A percentile compares a stretch with the other conserved stretches of the same genome.
phyloP scores from a whole-genome alignment of 2,888 invertebrate species.

The Hypsopygia costalis region DNA sequence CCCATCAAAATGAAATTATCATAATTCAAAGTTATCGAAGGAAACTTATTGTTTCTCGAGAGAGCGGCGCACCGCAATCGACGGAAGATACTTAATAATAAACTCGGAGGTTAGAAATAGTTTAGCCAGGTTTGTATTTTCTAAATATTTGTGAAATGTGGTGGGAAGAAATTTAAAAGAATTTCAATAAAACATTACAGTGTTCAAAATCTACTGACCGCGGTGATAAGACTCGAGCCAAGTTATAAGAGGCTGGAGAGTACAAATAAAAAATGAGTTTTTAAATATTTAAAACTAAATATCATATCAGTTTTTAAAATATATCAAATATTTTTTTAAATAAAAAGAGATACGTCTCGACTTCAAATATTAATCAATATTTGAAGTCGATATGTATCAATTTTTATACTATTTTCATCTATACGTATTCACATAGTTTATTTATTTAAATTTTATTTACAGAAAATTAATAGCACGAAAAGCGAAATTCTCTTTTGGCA shows the following conservation, averaged over 20 bases:
- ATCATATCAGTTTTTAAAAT: too few relatives aligned
- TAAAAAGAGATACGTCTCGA: too few relatives aligned
- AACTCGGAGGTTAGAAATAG: conserved; percentile 2
- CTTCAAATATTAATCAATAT: too few relatives aligned
- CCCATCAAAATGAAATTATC: neutral
- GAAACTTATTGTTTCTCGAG: neutral
- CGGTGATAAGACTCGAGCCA: conserved; percentile 18
- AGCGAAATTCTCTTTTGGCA: too few relatives aligned
- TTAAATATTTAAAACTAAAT: too few relatives aligned
- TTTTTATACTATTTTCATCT: too few relatives aligned
- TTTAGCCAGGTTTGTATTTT: conserved; percentile 1
- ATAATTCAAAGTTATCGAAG: neutral
- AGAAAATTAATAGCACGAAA: too few relatives aligned
- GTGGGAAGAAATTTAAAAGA: conserved; percentile 22
- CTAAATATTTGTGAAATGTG: conserved; percentile 9
- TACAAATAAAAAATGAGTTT: neutral
- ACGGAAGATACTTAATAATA: neutral
- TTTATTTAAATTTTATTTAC: too few relatives aligned
- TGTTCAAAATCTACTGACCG: conserved; percentile 35
- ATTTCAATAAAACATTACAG: conserved; percentile 28
- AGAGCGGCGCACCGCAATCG: neutral
- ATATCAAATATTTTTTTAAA: too few relatives aligned
- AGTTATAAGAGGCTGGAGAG: conserved; percentile 1
- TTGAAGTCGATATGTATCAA: too few relatives aligned
- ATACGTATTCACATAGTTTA: too few relatives aligned